Percentiles rank a stretch among this genome's conserved stretches.
phyloP scores from a whole-genome alignment of 2,888 invertebrate genomes.

The Drosophila rubida region DNA sequence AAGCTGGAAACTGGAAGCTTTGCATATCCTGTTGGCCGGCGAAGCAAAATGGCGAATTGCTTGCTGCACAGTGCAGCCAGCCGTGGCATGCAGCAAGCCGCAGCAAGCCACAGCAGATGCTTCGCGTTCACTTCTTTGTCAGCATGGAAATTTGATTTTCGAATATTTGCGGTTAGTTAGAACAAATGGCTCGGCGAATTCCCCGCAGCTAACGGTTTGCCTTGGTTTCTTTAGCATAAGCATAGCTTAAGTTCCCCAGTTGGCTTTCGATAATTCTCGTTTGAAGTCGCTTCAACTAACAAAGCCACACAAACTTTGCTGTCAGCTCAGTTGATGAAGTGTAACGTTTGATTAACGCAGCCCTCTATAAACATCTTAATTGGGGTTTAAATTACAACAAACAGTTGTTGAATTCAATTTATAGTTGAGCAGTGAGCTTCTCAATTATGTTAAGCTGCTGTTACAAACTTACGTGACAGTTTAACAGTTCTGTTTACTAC shows the following conservation, averaged over 20 bases:
- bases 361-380: too few relatives aligned
- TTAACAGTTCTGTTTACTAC: not conserved
- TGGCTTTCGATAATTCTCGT: too few relatives aligned
- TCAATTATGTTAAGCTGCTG: not conserved
- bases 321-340: too few relatives aligned
- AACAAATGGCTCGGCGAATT: not conserved
- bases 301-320: too few relatives aligned
- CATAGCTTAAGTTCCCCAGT: too few relatives aligned
- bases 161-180: slow-evolving; percentile 5
- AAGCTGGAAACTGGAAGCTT: slow-evolving; percentile 34
- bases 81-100: not conserved
- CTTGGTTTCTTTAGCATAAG: too few relatives aligned
- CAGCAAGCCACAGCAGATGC: not conserved
- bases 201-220: too few relatives aligned
- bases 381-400: not conserved
- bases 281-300: too few relatives aligned
- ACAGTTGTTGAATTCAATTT: not conserved
- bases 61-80: slow-evolving; percentile 11
- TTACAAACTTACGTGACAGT: too few relatives aligned
- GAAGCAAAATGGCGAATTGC: too few relatives aligned
- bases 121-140: not conserved
- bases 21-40: slow-evolving; percentile 18
- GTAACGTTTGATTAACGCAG: too few relatives aligned
- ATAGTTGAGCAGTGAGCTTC: too few relatives aligned
- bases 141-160: slow-evolving; percentile 4